These are phyloP conservation scores for Melanchra persicariae DNA, from an alignment of 2,888 invertebrate genomes.

Conservation along the genomic window DNA sequence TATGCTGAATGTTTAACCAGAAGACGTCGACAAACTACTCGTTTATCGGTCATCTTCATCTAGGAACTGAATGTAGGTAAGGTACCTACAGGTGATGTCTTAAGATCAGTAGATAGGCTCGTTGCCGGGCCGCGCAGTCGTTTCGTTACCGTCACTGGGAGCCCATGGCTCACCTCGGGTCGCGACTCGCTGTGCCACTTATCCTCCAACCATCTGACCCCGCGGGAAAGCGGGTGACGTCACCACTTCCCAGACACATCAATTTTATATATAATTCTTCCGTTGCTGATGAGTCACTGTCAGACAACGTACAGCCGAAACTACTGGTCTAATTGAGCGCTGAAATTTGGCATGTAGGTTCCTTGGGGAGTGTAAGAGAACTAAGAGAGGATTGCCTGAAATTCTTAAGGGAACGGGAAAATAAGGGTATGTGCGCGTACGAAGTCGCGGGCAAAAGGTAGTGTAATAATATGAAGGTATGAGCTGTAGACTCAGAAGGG, in stretches of 20 bases:
- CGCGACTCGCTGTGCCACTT: slow-evolving; percentile 67
- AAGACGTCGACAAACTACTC: slow-evolving; percentile 28
- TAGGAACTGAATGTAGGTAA: slow-evolving; percentile 45
- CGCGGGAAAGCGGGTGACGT: slow-evolving; percentile 66
- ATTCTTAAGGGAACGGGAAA: no score
- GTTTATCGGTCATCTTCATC: slow-evolving; percentile 49
- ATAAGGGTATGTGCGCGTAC: no score
- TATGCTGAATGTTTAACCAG: slow-evolving; percentile 41
- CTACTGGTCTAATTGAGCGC: no score
- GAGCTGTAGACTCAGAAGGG: slow-evolving; percentile 39
- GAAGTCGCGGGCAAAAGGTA: no score
- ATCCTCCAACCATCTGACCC: slow-evolving; percentile 74
- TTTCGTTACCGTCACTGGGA: slow-evolving; percentile 69
- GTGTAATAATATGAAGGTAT: slow-evolving; percentile 22
- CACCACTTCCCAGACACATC: slow-evolving; percentile 57
- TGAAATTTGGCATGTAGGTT: no score
- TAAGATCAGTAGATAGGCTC: slow-evolving; percentile 59
- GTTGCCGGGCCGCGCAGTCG: slow-evolving; percentile 54
- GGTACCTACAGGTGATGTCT: slow-evolving; percentile 50
- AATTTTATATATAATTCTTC: no score
- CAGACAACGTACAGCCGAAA: no score
- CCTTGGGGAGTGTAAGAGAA: no score
- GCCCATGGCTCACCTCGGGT: slow-evolving; percentile 71
- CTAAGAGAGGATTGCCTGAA: no score
- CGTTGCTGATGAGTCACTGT: no score